Percentiles rank a stretch among this genome's conserved stretches.
phyloP scores from a whole-genome alignment of 2,888 invertebrate genomes.

The Cerastis rubricosa region DNA sequence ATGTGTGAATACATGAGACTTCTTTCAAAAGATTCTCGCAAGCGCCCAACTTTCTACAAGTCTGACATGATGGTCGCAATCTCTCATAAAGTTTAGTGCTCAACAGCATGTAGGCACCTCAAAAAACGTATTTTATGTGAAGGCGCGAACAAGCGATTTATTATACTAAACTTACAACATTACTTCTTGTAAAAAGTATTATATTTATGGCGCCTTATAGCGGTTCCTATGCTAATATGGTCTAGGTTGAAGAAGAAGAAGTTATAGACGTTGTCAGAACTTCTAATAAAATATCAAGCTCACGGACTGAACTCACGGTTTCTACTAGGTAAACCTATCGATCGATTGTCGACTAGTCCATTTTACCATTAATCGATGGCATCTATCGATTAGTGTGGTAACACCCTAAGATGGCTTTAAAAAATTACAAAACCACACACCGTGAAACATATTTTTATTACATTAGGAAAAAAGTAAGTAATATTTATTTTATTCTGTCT shows the following conservation, averaged over 20 bases:
- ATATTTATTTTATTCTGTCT: neutral
- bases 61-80: constrained; percentile 40
- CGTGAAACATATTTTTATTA: neutral
- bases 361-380: too few species aligned
- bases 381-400: too few species aligned
- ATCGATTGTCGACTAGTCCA: too few species aligned
- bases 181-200: constrained; percentile 45
- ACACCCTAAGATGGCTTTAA: neutral
- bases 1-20: constrained; percentile 21
- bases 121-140: constrained; percentile 47
- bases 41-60: constrained; percentile 36
- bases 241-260: neutral
- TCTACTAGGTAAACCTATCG: too few species aligned
- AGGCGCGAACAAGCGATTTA: constrained; percentile 48
- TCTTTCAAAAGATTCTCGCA: constrained; percentile 41
- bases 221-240: constrained; percentile 1
- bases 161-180: constrained; percentile 51
- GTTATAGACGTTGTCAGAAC: neutral
- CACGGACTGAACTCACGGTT: neutral
- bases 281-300: neutral
- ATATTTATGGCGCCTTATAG: constrained; percentile 30
- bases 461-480: neutral
- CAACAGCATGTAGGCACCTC: constrained; percentile 26
- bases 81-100: constrained; percentile 55
- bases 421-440: neutral